A percentile compares a stretch with the other conserved stretches of the same genome.
Conservation (phyloP, 2,113 vertebrate species). For the Pungitius pungitius region DNA sequence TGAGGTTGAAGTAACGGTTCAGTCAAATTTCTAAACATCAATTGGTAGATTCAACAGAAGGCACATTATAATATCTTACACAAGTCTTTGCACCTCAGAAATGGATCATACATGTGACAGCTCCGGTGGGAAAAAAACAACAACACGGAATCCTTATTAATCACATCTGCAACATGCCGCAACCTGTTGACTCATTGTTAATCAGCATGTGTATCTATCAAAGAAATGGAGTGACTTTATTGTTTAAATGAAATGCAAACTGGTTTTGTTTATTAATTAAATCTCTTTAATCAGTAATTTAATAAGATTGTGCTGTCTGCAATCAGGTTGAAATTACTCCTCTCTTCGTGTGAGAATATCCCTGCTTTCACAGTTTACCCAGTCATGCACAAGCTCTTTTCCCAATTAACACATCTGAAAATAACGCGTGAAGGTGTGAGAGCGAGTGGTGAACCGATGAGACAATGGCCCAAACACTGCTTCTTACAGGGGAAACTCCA, state of each 20-base stretch:
- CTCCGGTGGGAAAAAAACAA: not conserved
- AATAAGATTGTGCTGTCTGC: conserved; percentile 3
- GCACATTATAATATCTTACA: conserved; percentile 15
- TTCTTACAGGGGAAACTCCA: conserved; percentile 30
- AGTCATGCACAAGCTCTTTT: not conserved
- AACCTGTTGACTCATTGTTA: conserved; percentile 15
- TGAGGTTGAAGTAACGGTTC: not conserved
- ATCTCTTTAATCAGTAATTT: not conserved
- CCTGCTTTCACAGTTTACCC: conserved; percentile 16
- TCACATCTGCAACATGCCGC: conserved; percentile 6
- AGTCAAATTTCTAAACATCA: not conserved
- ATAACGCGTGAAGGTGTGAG: conserved; percentile 59
- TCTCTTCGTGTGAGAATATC: not conserved
- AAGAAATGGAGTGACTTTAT: not conserved
- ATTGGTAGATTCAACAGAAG: conserved; percentile 5
- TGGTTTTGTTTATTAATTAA: not conserved
- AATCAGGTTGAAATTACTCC: not conserved
- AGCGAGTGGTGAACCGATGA: not conserved
- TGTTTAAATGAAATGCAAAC: not conserved
- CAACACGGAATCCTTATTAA: not conserved
- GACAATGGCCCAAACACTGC: conserved; percentile 7
- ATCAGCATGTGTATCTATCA: not conserved
- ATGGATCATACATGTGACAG: conserved; percentile 27
- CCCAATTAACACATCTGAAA: conserved; percentile 78
- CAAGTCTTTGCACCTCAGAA: conserved; percentile 9